These are phyloP conservation scores for Prorops nasuta DNA, from an alignment of 1,140 invertebrate species.

Conservation along the genomic window DNA sequence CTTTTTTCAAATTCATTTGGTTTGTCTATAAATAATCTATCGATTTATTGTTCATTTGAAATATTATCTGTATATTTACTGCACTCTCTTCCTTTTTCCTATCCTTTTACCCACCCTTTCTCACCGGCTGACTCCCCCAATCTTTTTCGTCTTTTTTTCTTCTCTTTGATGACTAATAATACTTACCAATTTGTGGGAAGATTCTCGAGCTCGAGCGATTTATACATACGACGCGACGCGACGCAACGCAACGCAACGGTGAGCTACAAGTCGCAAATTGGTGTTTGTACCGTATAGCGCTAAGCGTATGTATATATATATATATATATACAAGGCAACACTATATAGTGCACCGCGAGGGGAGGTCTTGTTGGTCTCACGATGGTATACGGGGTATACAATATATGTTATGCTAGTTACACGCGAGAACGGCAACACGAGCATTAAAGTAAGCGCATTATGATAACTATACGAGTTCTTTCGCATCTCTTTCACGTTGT, in stretches of 20 bases:
- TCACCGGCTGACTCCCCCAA: conserved; percentile 7
- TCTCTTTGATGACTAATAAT: too few relatives aligned
- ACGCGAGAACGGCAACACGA: conserved; percentile 37
- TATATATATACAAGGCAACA: too few relatives aligned
- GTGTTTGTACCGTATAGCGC: conserved; percentile 12
- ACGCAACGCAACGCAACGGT: conserved; percentile 11
- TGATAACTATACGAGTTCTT: conserved; percentile 28
- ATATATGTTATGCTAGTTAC: conserved; percentile 40
- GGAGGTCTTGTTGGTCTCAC: conserved; percentile 49
- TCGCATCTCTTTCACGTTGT: conserved; percentile 17
- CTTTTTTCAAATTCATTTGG: conserved; percentile 12
- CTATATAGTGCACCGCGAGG: too few relatives aligned
- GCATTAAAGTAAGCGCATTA: conserved; percentile 42
- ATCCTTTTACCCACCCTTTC: background rate
- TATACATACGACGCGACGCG: conserved; percentile 12
- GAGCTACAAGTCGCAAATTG: background rate
- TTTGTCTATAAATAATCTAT: conserved; percentile 21
- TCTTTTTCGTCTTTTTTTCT: too few relatives aligned
- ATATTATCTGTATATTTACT: conserved; percentile 18
- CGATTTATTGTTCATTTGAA: conserved; percentile 20
- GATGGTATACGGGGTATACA: conserved; percentile 40
- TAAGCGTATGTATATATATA: too few relatives aligned
- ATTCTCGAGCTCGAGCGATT: conserved; percentile 21
- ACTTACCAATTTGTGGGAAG: conserved; percentile 34
- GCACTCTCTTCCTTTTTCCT: background rate